These are phyloP conservation scores for Pissodes strobi DNA, from an alignment of 1,140 invertebrate genomes.

Conservation along the genomic window DNA sequence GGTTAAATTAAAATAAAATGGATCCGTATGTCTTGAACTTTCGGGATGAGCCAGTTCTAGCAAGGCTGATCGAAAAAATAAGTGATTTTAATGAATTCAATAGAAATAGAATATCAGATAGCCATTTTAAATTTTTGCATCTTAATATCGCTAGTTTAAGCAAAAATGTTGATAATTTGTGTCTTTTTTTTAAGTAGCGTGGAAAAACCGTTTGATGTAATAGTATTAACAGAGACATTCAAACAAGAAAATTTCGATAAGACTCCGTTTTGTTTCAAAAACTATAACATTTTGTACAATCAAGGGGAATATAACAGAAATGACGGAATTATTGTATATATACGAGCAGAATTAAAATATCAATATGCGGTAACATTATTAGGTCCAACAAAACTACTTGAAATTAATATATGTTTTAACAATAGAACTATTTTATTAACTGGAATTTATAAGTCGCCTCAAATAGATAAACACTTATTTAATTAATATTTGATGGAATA, in stretches of 20 bases:
- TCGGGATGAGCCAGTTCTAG: too few relatives aligned
- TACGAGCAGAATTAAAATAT: background rate
- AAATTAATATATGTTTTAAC: background rate
- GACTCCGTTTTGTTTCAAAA: background rate
- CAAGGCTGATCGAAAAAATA: too few relatives aligned
- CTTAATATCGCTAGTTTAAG: too few relatives aligned
- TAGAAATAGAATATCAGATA: too few relatives aligned
- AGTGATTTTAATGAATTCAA: too few relatives aligned
- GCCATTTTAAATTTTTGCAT: too few relatives aligned
- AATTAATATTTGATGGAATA: background rate
- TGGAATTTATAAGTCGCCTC: background rate
- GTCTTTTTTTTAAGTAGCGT: too few relatives aligned
- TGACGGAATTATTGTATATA: background rate
- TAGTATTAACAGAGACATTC: slow-evolving; percentile 2
- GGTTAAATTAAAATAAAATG: too few relatives aligned
- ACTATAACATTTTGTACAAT: background rate
- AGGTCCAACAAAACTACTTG: background rate
- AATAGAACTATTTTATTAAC: background rate
- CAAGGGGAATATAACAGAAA: background rate
- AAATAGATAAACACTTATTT: background rate
- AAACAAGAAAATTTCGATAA: background rate
- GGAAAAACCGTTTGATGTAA: background rate
- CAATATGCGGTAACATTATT: background rate
- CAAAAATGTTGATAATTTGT: too few relatives aligned
- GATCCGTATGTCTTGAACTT: too few relatives aligned